Percentiles rank a stretch among this genome's conserved stretches.
Conservation (phyloP, 1,140 invertebrate genomes). For the Dinothrombium tinctorium region DNA sequence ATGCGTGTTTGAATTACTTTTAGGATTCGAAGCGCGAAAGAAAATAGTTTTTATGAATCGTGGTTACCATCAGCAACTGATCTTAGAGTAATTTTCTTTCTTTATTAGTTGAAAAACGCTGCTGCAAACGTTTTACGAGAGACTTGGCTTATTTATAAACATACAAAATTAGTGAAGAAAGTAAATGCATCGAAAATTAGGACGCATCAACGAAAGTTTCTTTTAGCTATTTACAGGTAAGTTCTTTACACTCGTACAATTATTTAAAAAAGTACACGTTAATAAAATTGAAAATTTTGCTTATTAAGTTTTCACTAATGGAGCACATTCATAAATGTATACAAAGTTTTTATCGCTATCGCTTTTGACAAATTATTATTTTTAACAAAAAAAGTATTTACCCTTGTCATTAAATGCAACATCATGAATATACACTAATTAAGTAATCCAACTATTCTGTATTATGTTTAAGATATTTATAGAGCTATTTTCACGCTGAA, state of each 20-base stretch:
- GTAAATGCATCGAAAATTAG: conserved; percentile 84
- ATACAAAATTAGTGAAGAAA: conserved; percentile 89
- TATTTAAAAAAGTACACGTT: neutral
- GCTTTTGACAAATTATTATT: neutral
- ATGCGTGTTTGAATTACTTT: conserved; percentile 5
- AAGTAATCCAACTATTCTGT: neutral
- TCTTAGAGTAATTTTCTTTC: no score
- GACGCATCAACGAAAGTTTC: conserved; percentile 96
- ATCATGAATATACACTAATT: neutral
- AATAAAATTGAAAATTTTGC: neutral
- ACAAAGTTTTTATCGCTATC: neutral
- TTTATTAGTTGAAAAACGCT: conserved; percentile 81
- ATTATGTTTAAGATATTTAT: no score
- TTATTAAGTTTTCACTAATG: neutral
- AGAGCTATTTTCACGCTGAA: no score
- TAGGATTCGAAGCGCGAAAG: no score
- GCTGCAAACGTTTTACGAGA: conserved; percentile 97
- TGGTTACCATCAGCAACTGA: no score
- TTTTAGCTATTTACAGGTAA: conserved; percentile 98
- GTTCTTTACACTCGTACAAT: conserved; percentile 22
- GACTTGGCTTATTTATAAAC: conserved; percentile 99
- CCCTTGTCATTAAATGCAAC: neutral
- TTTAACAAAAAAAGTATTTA: neutral
- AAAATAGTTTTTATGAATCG: no score
- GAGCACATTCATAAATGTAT: neutral